A percentile compares a stretch with the other conserved stretches of the same genome.
Evolutionary conservation across 1,140 invertebrate species (phyloP).

Genomic region (Listronotus bonariensis): DNA sequence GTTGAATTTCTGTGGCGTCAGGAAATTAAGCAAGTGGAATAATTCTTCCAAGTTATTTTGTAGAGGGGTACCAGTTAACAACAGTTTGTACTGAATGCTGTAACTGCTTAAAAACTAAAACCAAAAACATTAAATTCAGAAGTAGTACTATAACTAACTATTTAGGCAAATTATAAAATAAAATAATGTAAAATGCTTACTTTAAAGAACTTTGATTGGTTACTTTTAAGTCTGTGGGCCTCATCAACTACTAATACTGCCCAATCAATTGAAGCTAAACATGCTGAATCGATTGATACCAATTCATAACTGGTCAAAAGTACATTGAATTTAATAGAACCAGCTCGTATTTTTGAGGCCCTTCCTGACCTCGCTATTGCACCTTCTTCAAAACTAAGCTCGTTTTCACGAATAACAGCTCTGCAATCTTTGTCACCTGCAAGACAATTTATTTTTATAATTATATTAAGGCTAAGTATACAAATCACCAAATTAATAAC

Average conservation of each 20-base stretch:
- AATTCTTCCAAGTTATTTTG: constrained; percentile 99
- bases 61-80: constrained; percentile 97
- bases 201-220: constrained; percentile 84
- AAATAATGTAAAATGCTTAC: constrained; percentile 18
- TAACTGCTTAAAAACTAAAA: constrained; percentile 95
- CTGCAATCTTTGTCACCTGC: constrained; percentile 92
- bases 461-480: too few species aligned
- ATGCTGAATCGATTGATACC: constrained; percentile 95
- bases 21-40: constrained; percentile 98
- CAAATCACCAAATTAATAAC: too few species aligned
- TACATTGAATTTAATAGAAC: constrained; percentile 96
- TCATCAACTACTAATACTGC: constrained; percentile 98
- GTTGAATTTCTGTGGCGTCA: constrained; percentile 95
- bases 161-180: too few species aligned
- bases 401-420: constrained; percentile 95
- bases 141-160: too few species aligned
- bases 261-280: constrained; percentile 99
- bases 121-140: constrained; percentile 53
- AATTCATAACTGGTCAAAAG: constrained; percentile 98
- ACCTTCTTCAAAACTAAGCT: constrained; percentile 96
- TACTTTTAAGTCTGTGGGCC: constrained; percentile 98
- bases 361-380: constrained; percentile 84
- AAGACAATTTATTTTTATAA: constrained; percentile 22
- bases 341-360: constrained; percentile 82
- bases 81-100: constrained; percentile 93